These are phyloP conservation scores for Leucoraja ocellata DNA, from an alignment of 2,797 vertebrate genomes.

Conservation along the genomic window DNA sequence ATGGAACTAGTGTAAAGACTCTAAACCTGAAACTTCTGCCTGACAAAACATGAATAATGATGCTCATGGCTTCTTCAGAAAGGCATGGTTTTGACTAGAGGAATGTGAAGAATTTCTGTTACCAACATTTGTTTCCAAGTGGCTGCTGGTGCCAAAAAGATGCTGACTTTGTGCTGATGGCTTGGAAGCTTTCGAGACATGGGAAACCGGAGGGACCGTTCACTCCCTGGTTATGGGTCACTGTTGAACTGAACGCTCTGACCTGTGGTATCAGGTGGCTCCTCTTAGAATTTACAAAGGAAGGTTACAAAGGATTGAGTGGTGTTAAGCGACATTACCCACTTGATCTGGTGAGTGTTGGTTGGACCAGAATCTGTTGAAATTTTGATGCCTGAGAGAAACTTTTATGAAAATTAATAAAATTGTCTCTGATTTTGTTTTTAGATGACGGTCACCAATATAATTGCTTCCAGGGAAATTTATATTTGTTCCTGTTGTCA, in stretches of 20 bases:
- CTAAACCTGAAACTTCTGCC: not conserved
- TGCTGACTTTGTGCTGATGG: slow-evolving; percentile 15
- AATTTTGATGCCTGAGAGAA: not conserved
- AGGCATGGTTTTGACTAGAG: not conserved
- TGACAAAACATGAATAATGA: slow-evolving; percentile 36
- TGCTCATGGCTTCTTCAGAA: not conserved
- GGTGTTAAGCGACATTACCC: slow-evolving; percentile 4
- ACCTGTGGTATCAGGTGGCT: slow-evolving; percentile 33
- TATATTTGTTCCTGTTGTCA: not conserved
- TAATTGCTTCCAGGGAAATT: not conserved
- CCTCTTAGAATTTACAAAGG: slow-evolving; percentile 31
- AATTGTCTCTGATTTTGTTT: not conserved
- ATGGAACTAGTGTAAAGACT: not conserved
- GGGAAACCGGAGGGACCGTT: slow-evolving; percentile 25
- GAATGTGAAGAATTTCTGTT: slow-evolving; percentile 25
- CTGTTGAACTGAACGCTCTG: slow-evolving; percentile 24
- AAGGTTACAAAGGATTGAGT: slow-evolving; percentile 19
- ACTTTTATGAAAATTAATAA: not conserved
- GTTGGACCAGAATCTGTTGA: not conserved
- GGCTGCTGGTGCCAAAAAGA: slow-evolving; percentile 21
- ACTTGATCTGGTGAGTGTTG: not conserved
- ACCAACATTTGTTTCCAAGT: slow-evolving; percentile 31
- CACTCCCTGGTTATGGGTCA: slow-evolving; percentile 26
- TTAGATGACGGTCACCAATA: not conserved
- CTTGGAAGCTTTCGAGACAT: slow-evolving; percentile 19